Base-by-base conservation (phyloP, 2,113 vertebrate species). In the Mixornis gularis region DNA sequence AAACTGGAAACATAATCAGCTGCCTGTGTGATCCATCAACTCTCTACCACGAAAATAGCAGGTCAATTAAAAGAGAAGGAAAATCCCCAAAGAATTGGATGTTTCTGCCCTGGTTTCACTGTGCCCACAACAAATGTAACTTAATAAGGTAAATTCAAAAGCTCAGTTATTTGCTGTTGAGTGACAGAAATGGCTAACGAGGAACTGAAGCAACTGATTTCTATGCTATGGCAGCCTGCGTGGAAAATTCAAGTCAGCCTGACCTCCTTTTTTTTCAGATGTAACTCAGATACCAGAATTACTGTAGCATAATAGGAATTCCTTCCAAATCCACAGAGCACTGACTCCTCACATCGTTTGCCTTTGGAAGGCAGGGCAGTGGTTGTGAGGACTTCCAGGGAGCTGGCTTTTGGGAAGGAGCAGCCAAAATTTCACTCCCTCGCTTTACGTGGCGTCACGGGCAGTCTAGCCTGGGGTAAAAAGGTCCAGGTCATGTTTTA, bases 301-400 rank as follows among this genome's bases (percentile, higher is more conserved):
- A 94, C 89, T 96, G 77, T 73, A 97, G 93, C 95, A 96, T 96
- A 96, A 97, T 95, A 96, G 78, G 91, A 97, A 97, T 96, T 93
- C 95, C 94, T 97, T 97, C 95, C 96, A 96, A 97, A 97, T 97
- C 95, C 94, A 89, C 90, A 94, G 63, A 87, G 94, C 93, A 79
- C 56, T 77, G 87, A 94, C 95, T 94, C 46, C 71, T 89, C 78
- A 2, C 87, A 68, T 17, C 7, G 1, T 48, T 85, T 94, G 92
- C 85, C 92, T 94, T 89, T 4, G 14, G 85, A 92, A 91, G 82
- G 24, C 88, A 96, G 92, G 94, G 82, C 65, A 91, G 92, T 11
- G 79, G 65, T 78, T 92, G 1, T 27, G 90, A 85, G 71, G 59
- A 58, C 79, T 83, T 87, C 44, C 92, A 84, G 64, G 79, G 93